Evolutionary conservation across 1,140 invertebrate genomes (phyloP), one percentile per base, ranked within the genome.

Genomic region (Tribolium madens): DNA sequence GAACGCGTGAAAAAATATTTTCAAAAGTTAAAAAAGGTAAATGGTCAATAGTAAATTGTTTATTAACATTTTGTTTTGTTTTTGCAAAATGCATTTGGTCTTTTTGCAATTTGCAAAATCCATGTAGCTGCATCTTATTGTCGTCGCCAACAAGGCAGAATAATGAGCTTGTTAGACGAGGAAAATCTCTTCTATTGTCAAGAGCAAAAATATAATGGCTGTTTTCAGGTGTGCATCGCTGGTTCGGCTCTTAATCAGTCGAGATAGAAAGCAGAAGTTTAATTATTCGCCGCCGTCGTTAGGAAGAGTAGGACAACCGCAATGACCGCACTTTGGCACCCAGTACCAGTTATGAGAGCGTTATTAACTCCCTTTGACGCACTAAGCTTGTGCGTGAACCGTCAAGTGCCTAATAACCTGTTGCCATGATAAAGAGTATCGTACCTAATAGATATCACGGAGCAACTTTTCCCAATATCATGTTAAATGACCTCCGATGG

Each of bases 331-430:
- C 17, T 71, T 33, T 64, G 26, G 18, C 57, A 64, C 57, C 36
- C 26, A 21, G 36, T 71, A 50, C 42, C 42, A 50, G 14, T 50
- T 47, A 50, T 71, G 68, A 71, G 47, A 47, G 68, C 33, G 68
- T 71, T 71, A 71, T 71, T 71, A 71, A 71, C 42, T 71, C 68
- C 42, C 68, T 71, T 71, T 71, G 68, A 71, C 68, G 68, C 68
- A 71, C 47, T 17, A 71, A 50, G 14, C 47, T 47, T 36, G 68
- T 71, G 68, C 68, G 68, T 71, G 47, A 71, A 71, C 68, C 68
- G 18, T 47, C 47, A 71, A 50, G 47, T 17, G 42, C 13, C 68
- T 71, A 71, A 71, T 71, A 71, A 71, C 68, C 68, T 71, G 68
- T 71, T 71, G 68, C 68, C 68, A 64, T 26, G n/a, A 14, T 64